These are phyloP conservation scores for Heterochromis multidens DNA, from an alignment of 2,113 vertebrate species.

Conservation along the genomic window DNA sequence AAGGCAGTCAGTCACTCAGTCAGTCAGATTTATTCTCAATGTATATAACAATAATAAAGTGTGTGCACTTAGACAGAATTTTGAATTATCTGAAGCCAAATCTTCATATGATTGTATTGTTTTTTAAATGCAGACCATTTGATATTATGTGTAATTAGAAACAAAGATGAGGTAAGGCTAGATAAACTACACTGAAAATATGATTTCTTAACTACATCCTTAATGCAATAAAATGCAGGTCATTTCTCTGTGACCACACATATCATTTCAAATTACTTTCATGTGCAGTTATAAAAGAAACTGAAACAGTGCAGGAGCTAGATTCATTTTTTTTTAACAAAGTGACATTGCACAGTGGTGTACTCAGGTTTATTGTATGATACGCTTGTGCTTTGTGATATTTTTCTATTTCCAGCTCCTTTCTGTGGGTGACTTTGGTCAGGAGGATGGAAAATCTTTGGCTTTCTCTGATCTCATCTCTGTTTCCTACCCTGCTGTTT, in stretches of 20 bases:
- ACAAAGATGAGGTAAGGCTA: not conserved
- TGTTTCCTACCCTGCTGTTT: slow-evolving; percentile 30
- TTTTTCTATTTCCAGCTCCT: not conserved
- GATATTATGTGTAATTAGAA: not conserved
- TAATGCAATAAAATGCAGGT: not conserved
- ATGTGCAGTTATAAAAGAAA: not conserved
- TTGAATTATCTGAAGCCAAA: not conserved
- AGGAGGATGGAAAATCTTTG: not conserved
- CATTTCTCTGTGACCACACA: too few species aligned
- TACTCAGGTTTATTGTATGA: not conserved
- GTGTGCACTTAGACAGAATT: not conserved
- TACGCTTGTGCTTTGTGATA: not conserved
- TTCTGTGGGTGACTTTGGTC: not conserved
- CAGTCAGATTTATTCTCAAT: not conserved
- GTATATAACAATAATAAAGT: not conserved
- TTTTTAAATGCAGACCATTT: not conserved
- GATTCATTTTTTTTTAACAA: not conserved
- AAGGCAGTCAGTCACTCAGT: too few species aligned
- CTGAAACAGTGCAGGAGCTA: not conserved
- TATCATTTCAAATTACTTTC: not conserved
- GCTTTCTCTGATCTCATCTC: slow-evolving; percentile 5
- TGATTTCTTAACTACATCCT: not conserved
- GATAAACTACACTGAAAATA: not conserved
- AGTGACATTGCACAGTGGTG: not conserved
- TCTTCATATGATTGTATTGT: not conserved